Base-by-base conservation (phyloP, 2,797 vertebrate species). In the Eleutherodactylus coqui region DNA sequence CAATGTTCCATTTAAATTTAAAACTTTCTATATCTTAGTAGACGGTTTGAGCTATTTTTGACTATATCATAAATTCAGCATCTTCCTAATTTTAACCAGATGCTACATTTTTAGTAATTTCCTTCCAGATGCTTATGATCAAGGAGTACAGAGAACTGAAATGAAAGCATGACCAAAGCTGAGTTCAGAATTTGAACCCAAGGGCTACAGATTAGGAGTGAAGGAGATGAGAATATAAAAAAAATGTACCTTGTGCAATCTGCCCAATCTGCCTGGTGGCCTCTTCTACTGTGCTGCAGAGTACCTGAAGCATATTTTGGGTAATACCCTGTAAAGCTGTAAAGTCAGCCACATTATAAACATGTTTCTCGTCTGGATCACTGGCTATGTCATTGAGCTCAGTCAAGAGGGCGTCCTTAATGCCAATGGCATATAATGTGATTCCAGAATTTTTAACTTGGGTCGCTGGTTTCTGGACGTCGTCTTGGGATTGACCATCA, bases 231-330 rank as follows among this genome's bases (percentile, higher is more conserved):
- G 27, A 67, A 24, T 21, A 14, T 64, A 36, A 64, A 73, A 72
- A 72, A 36, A 43, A 4, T 29, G 92, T 95, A 96, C 94, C 95
- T 95, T 87, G 85, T 47, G 90, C 85, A 72, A 94, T 38, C 0
- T 92, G 90, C 72, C 87, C 88, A 11, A 91, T 88, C 32, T 92
- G 90, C 36, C 89, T 88, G 79, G 92, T 90, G 64, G 81, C 93
- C 88, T 95, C 93, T 81, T 94, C 93, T 45, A 95, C 93, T 0
- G 89, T 93, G 0, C 90, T 93, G 78, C 96, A 97, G 41, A 97
- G 90, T 0, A 94, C 92, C 64, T 93, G 93, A 60, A 91, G 49
- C 41, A 97, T 92, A 76, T 87, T 93, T 88, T 92, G 93, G 21
- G 92, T 92, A 16, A 96, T 94, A 10, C 90, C 92, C 80, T 92